Percentiles rank a stretch among this genome's conserved stretches.
Conservation (phyloP, 2,888 invertebrate species). For the Papilio demoleus region DNA sequence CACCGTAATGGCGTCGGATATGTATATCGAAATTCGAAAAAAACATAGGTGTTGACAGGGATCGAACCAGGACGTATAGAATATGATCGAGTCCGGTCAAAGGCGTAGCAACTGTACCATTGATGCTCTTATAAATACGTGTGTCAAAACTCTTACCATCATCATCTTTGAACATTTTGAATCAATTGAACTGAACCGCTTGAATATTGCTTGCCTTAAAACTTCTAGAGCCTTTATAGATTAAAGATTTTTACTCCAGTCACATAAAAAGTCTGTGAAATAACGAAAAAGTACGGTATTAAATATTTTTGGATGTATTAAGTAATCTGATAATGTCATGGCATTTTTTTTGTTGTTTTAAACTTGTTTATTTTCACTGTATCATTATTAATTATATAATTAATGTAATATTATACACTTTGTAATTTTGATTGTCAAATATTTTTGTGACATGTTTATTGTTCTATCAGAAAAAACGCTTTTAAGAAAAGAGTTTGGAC, state of each 20-base stretch:
- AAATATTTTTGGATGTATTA: not conserved
- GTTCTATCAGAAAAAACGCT: slow-evolving; percentile 8
- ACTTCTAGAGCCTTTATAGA: too few relatives aligned
- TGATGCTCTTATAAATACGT: too few relatives aligned
- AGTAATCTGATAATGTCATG: not conserved
- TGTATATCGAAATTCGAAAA: too few relatives aligned
- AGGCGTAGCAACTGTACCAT: too few relatives aligned
- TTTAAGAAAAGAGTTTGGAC: slow-evolving; percentile 11
- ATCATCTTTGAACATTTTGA: not conserved
- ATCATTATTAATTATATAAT: slow-evolving; percentile 13
- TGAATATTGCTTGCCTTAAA: too few relatives aligned
- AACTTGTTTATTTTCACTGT: not conserved
- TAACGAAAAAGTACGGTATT: not conserved
- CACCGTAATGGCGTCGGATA: too few relatives aligned
- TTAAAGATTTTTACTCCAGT: not conserved
- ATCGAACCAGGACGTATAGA: too few relatives aligned
- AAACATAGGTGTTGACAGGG: too few relatives aligned
- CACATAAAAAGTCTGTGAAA: not conserved
- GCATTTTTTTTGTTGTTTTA: slow-evolving; percentile 5
- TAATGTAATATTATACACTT: slow-evolving; percentile 22
- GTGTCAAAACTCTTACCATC: not conserved
- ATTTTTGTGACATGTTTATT: slow-evolving; percentile 26
- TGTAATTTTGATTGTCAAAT: slow-evolving; percentile 19
- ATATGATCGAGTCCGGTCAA: too few relatives aligned
- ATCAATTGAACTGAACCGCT: not conserved